phyloP scores from a whole-genome alignment of 2,888 invertebrate genomes.

The Volucella zonaria region DNA sequence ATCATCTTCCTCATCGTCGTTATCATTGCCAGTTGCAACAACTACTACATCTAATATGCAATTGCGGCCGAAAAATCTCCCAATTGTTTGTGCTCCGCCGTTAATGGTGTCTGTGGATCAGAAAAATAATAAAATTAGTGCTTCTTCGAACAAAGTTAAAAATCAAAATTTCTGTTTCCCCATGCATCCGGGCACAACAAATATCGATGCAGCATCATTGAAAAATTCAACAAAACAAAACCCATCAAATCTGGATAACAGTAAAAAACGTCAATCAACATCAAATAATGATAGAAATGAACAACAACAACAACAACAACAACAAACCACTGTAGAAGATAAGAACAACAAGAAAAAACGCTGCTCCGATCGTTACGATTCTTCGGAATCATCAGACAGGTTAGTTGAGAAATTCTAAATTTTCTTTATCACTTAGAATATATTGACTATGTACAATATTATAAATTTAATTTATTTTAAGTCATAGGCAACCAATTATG shows the following conservation, averaged over 20 bases:
- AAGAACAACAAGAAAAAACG: slow-evolving; percentile 91
- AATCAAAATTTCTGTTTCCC: slow-evolving; percentile 56
- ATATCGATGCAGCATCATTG: slow-evolving; percentile 10
- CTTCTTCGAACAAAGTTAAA: slow-evolving; percentile 50
- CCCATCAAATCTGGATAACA: slow-evolving; percentile 32
- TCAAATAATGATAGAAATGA: slow-evolving; percentile 4
- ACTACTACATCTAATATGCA: slow-evolving; percentile 21
- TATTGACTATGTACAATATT: no score
- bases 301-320: no score
- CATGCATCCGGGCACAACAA: slow-evolving; percentile 33
- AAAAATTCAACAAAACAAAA: slow-evolving; percentile 22
- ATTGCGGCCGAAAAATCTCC: slow-evolving; percentile 49
- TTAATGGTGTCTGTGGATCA: slow-evolving; percentile 51
- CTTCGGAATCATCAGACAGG: slow-evolving; percentile 97
- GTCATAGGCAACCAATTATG: no score
- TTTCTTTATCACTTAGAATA: background rate
- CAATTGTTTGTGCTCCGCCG: slow-evolving; percentile 66
- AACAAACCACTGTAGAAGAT: slow-evolving; percentile 81
- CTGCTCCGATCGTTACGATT: slow-evolving; percentile 95
- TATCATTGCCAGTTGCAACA: slow-evolving; percentile 38
- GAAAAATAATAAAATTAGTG: slow-evolving; percentile 36
- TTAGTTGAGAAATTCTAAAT: slow-evolving; percentile 82
- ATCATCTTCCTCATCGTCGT: slow-evolving; percentile 15
- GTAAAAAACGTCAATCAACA: slow-evolving; percentile 44
- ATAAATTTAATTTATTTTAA: no score